Base-by-base conservation (phyloP, 2,888 invertebrate species). In the Meiosimyza platycephala region DNA sequence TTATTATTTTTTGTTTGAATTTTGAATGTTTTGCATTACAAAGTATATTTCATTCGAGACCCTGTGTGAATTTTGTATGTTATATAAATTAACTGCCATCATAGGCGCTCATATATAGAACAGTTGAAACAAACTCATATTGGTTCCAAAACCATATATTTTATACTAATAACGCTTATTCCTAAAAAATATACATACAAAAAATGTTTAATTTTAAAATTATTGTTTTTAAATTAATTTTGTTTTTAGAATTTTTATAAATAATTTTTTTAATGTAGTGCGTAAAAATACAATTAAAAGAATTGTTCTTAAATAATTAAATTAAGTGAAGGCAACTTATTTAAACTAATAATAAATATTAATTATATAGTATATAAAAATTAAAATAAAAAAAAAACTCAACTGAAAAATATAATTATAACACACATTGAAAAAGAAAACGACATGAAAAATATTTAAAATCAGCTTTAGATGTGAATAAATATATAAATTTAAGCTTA, bases 401-500 rank as follows among this genome's bases (percentile, higher is more conserved):
- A 63, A 60, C n/a, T 15, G 6, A 47, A 48, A 16, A 48, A 57
- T 40, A 68, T 59, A 57, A 65, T 28, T 57, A 59, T 59, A 47
- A 54, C 9, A n/a, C 52, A 66, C 52, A 40, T 40, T 66, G 48
- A 68, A 40, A 40, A 6, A 40, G 59, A 67, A 69, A 62, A 69
- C 52, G 22, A 65, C 59, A 40, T 40, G 51, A 62, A 69, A 28
- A 69, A 70, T 70, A 70, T 70, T 70, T 67, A 52, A 70, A 70
- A 48, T 70, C 70, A 70, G 70, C 70, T 70, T 70, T 70, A 70
- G 70, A 70, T 70, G 70, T 70, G 70, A 70, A 70, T 70, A 70
- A 70, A 70, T 70, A 70, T 70, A 70, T 70, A 70, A 70, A 63
- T 70, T 52, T 70, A 63, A 54, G 9, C 9, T 40, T 1, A 9